phyloP scores from a whole-genome alignment of 2,888 invertebrate species.

The Periphyllus acericola region DNA sequence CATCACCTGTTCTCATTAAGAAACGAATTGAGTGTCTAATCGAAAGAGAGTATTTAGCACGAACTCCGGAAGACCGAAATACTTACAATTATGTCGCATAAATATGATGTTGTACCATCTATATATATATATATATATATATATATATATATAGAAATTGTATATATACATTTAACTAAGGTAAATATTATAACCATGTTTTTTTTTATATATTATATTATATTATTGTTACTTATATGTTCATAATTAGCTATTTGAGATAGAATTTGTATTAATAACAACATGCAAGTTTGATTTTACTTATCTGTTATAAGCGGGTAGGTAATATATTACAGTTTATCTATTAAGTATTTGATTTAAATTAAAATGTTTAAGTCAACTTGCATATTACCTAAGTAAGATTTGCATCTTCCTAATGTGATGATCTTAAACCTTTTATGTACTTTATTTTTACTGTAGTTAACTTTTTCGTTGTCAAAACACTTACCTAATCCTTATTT shows the following conservation, averaged over 20 bases:
- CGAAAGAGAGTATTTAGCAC: slow-evolving; percentile 97
- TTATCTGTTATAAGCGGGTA: background rate
- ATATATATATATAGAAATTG: slow-evolving; percentile 5
- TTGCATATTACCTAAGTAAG: background rate
- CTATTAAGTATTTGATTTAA: background rate
- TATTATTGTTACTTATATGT: background rate
- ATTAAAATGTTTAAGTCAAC: background rate
- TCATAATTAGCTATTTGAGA: background rate
- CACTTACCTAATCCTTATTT: background rate
- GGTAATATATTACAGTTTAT: background rate
- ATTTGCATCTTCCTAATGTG: background rate
- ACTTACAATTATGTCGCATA: slow-evolving; percentile 59
- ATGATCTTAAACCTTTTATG: background rate
- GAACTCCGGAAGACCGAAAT: slow-evolving; percentile 91
- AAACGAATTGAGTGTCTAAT: slow-evolving; percentile 99
- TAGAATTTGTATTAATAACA: background rate
- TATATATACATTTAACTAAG: slow-evolving; percentile 32
- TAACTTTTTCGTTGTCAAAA: background rate
- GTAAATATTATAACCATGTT: slow-evolving; percentile 30
- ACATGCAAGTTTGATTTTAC: background rate
- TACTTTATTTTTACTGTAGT: background rate
- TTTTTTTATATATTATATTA: background rate
- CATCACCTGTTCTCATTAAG: slow-evolving; percentile 97
- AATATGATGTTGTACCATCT: slow-evolving; percentile 2
- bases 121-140: slow-evolving; percentile 24